Evolutionary conservation across 1,140 invertebrate genomes (phyloP).

Genomic region (Penaeus vannamei): DNA sequence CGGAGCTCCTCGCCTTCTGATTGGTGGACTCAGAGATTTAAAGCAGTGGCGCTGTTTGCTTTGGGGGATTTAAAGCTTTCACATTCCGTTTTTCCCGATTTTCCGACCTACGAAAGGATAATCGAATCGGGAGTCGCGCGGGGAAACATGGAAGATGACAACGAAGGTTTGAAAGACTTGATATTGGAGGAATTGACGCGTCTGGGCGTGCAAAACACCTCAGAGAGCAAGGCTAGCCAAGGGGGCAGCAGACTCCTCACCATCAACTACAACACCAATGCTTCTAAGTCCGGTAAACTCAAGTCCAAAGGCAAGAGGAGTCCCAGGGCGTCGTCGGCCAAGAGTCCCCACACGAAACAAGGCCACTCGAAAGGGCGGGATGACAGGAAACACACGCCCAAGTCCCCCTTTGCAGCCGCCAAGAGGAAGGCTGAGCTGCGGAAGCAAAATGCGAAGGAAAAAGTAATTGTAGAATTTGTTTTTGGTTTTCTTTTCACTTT

Average conservation of each 20-base stretch:
- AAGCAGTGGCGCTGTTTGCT: neutral
- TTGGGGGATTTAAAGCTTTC: neutral
- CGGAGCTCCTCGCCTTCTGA: neutral
- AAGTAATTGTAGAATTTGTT: neutral
- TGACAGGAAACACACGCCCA: constrained; percentile 52
- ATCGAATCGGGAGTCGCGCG: too few species aligned
- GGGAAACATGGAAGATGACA: constrained; percentile 51
- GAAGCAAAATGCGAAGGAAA: constrained; percentile 34
- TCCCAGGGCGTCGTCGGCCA: neutral
- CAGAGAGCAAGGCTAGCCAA: constrained; percentile 2
- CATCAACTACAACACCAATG: neutral
- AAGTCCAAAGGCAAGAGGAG: constrained; percentile 36
- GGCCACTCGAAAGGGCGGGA: neutral
- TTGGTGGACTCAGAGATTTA: constrained; percentile 21
- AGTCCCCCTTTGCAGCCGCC: constrained; percentile 57
- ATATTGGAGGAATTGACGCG: constrained; percentile 58
- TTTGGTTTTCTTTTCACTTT: too few species aligned
- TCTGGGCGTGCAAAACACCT: constrained; percentile 50
- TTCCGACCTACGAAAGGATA: neutral
- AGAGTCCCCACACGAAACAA: constrained; percentile 20
- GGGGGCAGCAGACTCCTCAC: constrained; percentile 51
- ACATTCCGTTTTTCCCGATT: neutral
- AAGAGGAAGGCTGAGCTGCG: constrained; percentile 52
- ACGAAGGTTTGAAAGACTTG: constrained; percentile 56
- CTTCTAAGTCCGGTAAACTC: constrained; percentile 39